Base-by-base conservation (phyloP, 1,140 invertebrate species). In the Mylabris phalerata region DNA sequence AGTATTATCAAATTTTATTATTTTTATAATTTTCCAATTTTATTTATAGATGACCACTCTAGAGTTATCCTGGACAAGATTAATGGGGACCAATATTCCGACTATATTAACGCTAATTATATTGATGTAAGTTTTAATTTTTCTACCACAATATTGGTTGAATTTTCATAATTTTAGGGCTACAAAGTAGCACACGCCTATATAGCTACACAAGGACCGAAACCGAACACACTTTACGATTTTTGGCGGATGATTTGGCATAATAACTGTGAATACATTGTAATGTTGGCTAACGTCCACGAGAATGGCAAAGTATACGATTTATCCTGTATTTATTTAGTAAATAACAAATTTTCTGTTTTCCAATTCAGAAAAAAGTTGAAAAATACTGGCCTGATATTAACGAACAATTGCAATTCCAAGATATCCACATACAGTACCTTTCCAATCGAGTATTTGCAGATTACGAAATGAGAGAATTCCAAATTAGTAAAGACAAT, bases 211-310 rank as follows among this genome's bases (percentile, higher is more conserved):
- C 89, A 91, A 75, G 89, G 87, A 13, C 89, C 90, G 0, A 82
- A 87, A 61, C 78, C 80, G 7, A 79, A 82, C 59, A 92, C 88
- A 5, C 73, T 83, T 1, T 75, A 76, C 43, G 88, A 92, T 70
- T 90, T 92, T 73, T 92, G 89, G 88, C 73, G 83, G 61, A 90
- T 91, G 87, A 71, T 88, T 24, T 82, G 87, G 72, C 81, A 88
- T 64, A 79, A 87, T 66, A 81, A 87, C 48, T 79, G 83, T 1
- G 75, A 79, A 48, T 75, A 88, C 13, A 87, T 92, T 68, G 79
- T 90, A 38, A 90, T 90, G 84, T 75, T 88, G 25, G 89, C 88
- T n/a, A 84, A 87, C 62, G 78, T 88, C 40, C 74, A 82, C 1
- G 90, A 92, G 75, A 79, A 81, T 49, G 84, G 84, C 63, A 85